These are phyloP conservation scores for Drosophila sordidula DNA, from an alignment of 2,888 invertebrate genomes.

Conservation along the genomic window DNA sequence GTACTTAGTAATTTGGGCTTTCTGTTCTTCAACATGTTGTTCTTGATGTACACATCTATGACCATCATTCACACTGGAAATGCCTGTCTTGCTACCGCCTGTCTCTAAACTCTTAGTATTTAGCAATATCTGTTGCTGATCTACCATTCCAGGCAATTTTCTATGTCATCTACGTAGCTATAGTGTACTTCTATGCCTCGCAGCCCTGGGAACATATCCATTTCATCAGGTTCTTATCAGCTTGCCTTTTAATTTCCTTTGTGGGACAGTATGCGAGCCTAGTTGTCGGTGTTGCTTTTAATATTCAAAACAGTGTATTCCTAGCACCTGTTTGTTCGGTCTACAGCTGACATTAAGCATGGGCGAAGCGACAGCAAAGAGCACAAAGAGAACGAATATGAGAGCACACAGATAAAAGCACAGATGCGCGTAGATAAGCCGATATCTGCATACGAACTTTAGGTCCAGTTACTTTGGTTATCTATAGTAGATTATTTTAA, in stretches of 20 bases:
- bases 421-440: too few relatives aligned
- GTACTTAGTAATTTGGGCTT: constrained; percentile 83
- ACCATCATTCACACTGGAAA: too few relatives aligned
- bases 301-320: constrained; percentile 98
- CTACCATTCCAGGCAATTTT: constrained; percentile 99
- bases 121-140: constrained; percentile 98
- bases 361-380: too few relatives aligned
- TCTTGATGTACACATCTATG: constrained; percentile 83
- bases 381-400: too few relatives aligned
- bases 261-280: constrained; percentile 98
- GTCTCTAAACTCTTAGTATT: constrained; percentile 96
- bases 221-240: constrained; percentile 94
- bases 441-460: too few relatives aligned
- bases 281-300: constrained; percentile 98
- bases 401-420: too few relatives aligned
- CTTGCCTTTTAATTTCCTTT: constrained; percentile 95
- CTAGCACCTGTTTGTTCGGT: constrained; percentile 97
- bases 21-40: constrained; percentile 81
- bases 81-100: constrained; percentile 90
- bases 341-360: too few relatives aligned
- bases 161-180: constrained; percentile 95
- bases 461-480: too few relatives aligned
- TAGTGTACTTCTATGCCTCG: constrained; percentile 97
- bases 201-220: constrained; percentile 94
- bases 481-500: too few relatives aligned